Evolutionary conservation across 2,888 invertebrate species (phyloP).

Genomic region (Griposia aprilina): DNA sequence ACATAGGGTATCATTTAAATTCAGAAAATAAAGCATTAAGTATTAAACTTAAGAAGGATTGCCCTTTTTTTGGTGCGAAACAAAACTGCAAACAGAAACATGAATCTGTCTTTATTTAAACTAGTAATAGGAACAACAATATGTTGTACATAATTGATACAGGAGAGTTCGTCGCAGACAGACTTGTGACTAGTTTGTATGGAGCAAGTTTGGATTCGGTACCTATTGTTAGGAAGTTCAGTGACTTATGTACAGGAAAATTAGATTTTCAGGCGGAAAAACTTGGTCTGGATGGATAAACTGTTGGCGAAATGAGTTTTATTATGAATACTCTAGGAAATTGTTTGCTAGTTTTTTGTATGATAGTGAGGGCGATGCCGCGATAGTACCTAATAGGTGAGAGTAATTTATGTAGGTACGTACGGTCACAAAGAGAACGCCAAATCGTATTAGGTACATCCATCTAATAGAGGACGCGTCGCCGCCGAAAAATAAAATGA

Average conservation of each 20-base stretch:
- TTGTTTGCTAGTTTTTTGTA: neutral
- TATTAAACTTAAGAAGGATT: neutral
- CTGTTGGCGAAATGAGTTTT: neutral
- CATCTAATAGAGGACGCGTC: neutral
- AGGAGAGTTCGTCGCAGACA: slow-evolving; percentile 6
- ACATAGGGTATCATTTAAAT: neutral
- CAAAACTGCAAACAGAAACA: slow-evolving; percentile 3
- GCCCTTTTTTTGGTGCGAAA: neutral
- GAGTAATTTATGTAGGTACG: too few species aligned
- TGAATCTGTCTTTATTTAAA: slow-evolving; percentile 37
- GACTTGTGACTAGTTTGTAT: slow-evolving; percentile 2
- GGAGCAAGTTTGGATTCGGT: neutral
- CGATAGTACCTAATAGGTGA: too few species aligned
- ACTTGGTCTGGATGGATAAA: slow-evolving; percentile 4
- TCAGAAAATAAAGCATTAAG: neutral
- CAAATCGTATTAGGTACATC: neutral
- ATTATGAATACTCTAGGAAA: neutral
- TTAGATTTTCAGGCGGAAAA: slow-evolving; percentile 22
- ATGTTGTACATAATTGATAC: slow-evolving; percentile 34
- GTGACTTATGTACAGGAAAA: slow-evolving; percentile 18
- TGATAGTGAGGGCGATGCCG: neutral
- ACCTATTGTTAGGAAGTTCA: slow-evolving; percentile 27
- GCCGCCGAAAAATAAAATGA: too few species aligned
- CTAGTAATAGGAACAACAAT: slow-evolving; percentile 4
- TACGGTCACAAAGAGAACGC: neutral